Evolutionary conservation across 1,140 invertebrate species (phyloP), one percentile per base, ranked within the genome.

Genomic region (Bradysia coprophila): DNA sequence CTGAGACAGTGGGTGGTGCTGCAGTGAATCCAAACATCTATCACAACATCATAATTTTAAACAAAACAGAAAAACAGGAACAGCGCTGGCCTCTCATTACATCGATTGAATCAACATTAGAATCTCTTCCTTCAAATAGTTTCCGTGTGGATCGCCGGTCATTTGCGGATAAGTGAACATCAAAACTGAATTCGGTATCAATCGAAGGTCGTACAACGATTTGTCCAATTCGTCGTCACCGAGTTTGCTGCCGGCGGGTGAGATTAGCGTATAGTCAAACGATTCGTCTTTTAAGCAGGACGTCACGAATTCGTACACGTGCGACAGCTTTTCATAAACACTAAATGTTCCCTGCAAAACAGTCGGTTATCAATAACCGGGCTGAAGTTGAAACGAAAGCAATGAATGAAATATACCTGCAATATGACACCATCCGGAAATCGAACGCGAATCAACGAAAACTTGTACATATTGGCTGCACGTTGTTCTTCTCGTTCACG

Each of bases 401-500:
- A n/a, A n/a, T n/a, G n/a, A n/a, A n/a, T 33, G 40, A 11, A 23
- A 34, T 39, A 53, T 57, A 82, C 81, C 63, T 85, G 86, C 38
- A 91, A 60, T 42, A 83, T 71, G 43, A 87, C 71, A 8, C 80
- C 79, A 67, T 94, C 85, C 0, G 90, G 89, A 60, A 94, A 90
- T 39, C 81, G 69, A 43, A 94, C 69, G 47, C 90, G 62, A 37
- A 95, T 78, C 2, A 93, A 61, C 5, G 81, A 72, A 55, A 81
- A 96, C 50, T 79, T 79, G 57, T 94, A 95, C 59, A 81, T 80
- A 42, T 76, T 68, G 49, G 81, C 68, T 53, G 82, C 80, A 40
- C 77, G 62, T 43, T 76, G 55, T 56, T 89, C 85, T 38, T 91
- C 81, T 50, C 81, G 80, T 59, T 94, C 89, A 11, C 89, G 59